phyloP scores from a whole-genome alignment of 2,888 invertebrate genomes.

The Matsumyia berberina region DNA sequence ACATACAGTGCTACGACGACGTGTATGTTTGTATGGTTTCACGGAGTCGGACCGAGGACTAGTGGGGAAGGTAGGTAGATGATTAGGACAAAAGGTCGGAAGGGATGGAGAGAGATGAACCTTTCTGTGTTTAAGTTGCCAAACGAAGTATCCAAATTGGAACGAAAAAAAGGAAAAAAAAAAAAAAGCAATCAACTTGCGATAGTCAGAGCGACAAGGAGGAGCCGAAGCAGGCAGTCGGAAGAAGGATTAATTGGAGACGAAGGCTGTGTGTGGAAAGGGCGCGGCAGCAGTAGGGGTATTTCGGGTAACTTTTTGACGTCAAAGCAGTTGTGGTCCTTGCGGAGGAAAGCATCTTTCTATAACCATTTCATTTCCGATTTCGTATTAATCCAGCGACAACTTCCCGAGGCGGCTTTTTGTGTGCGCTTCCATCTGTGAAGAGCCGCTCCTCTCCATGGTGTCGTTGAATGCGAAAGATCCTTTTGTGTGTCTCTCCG shows the following conservation, averaged over 20 bases:
- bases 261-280: neutral
- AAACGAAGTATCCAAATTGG: conserved; percentile 73
- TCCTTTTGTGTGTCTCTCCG: conserved; percentile 55
- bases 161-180: conserved; percentile 59
- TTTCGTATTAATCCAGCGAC: conserved; percentile 73
- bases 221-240: neutral
- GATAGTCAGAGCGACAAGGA: neutral
- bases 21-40: conserved; percentile 47
- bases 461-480: conserved; percentile 39
- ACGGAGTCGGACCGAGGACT: conserved; percentile 14
- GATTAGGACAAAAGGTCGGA: conserved; percentile 71
- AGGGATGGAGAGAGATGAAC: conserved; percentile 57
- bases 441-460: neutral
- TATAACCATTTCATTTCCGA: conserved; percentile 71
- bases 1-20: no score
- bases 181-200: conserved; percentile 68
- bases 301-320: conserved; percentile 44
- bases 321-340: conserved; percentile 28
- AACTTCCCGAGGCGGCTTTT: conserved; percentile 49
- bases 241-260: conserved; percentile 51
- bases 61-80: conserved; percentile 43
- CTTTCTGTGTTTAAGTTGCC: conserved; percentile 69
- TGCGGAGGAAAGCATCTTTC: conserved; percentile 4
- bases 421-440: conserved; percentile 23
- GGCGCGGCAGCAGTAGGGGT: neutral